These are phyloP conservation scores for Melitaea cinxia DNA, from an alignment of 1,140 invertebrate species.

Conservation along the genomic window DNA sequence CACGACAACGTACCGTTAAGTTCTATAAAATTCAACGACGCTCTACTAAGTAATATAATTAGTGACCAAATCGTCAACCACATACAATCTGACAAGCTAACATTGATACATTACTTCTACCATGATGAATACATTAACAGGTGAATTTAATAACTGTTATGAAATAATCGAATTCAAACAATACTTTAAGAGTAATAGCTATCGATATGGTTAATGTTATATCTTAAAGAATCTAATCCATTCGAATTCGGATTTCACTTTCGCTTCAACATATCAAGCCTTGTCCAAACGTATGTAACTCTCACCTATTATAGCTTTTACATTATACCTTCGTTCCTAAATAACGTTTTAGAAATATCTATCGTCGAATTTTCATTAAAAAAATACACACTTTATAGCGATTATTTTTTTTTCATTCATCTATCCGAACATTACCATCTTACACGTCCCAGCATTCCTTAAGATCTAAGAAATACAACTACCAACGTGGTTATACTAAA, in stretches of 20 bases:
- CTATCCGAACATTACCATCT: slow-evolving; percentile 49
- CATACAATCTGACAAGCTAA: slow-evolving; percentile 77
- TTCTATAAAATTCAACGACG: slow-evolving; percentile 76
- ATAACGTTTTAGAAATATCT: slow-evolving; percentile 66
- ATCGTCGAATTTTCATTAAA: slow-evolving; percentile 73
- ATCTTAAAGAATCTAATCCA: slow-evolving; percentile 55
- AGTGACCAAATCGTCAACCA: slow-evolving; percentile 71
- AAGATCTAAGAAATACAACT: slow-evolving; percentile 60
- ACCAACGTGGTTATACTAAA: slow-evolving; percentile 64
- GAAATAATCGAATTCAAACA: slow-evolving; percentile 73
- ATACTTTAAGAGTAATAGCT: slow-evolving; percentile 68
- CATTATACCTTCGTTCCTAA: slow-evolving; percentile 55
- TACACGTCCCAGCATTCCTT: slow-evolving; percentile 68
- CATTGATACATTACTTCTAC: slow-evolving; percentile 76
- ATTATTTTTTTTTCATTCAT: slow-evolving; percentile 41
- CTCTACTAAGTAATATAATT: slow-evolving; percentile 70
- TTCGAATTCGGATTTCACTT: slow-evolving; percentile 59
- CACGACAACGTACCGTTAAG: slow-evolving; percentile 57
- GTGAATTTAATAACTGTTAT: slow-evolving; percentile 73
- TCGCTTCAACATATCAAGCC: slow-evolving; percentile 55
- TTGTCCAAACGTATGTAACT: slow-evolving; percentile 44
- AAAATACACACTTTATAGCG: slow-evolving; percentile 74
- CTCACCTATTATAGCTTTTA: slow-evolving; percentile 39
- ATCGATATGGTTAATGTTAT: slow-evolving; percentile 75
- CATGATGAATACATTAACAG: slow-evolving; percentile 80